phyloP scores from a whole-genome alignment of 2,797 vertebrate species.

The Lindbergichthys nudifrons region DNA sequence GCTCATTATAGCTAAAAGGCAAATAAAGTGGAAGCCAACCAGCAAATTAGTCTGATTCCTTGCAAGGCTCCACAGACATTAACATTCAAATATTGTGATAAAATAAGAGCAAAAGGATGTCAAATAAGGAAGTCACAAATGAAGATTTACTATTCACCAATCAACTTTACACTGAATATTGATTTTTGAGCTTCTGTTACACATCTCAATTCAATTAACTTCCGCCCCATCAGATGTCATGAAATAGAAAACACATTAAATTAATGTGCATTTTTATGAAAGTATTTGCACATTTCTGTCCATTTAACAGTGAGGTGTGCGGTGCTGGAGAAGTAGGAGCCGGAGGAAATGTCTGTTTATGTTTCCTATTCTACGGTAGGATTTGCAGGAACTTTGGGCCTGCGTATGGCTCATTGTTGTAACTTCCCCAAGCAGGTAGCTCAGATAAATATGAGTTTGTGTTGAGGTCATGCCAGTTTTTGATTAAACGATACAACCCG shows the following conservation, averaged over 20 bases:
- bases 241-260: neutral
- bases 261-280: neutral
- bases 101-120: neutral
- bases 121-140: neutral
- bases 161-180: neutral
- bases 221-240: neutral
- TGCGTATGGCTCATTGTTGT: constrained; percentile 71
- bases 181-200: neutral
- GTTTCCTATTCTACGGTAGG: constrained; percentile 66
- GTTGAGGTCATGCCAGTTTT: constrained; percentile 60
- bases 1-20: constrained; percentile 4
- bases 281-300: neutral
- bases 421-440: constrained; percentile 67
- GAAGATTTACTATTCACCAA: neutral
- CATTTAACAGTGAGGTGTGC: constrained; percentile 28
- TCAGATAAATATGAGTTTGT: constrained; percentile 64
- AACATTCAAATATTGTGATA: neutral
- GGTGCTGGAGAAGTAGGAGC: constrained; percentile 34
- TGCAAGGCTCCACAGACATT: constrained; percentile 3
- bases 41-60: constrained; percentile 7
- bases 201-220: no score
- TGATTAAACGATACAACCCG: constrained; percentile 51
- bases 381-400: constrained; percentile 66
- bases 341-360: constrained; percentile 85
- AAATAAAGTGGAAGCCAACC: constrained; percentile 25